These are phyloP conservation scores for Gambusia holbrooki DNA, from an alignment of 2,113 vertebrate genomes.

Conservation along the genomic window DNA sequence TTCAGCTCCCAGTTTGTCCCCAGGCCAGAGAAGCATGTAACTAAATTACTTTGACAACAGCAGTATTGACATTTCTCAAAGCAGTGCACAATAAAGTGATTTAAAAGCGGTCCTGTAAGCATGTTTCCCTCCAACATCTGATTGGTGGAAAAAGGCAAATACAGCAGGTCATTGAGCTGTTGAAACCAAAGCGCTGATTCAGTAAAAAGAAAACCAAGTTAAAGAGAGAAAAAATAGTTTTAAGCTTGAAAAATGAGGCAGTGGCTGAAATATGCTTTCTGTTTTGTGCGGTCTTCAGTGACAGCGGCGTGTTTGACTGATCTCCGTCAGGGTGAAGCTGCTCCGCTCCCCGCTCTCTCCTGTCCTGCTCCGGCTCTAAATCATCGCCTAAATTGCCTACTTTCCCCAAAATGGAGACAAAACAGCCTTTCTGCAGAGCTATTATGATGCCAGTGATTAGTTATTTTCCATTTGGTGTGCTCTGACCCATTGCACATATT, in stretches of 20 bases:
- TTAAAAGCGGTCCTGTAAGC: conserved; percentile 78
- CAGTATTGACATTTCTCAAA: conserved; percentile 76
- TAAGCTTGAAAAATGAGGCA: conserved; percentile 18
- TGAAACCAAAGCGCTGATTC: conserved; percentile 71
- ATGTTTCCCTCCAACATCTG: conserved; percentile 69
- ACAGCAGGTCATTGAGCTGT: conserved; percentile 73
- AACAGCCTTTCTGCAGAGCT: conserved; percentile 48
- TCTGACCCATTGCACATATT: conserved; percentile 52
- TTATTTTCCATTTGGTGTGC: conserved; percentile 68
- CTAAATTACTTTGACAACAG: conserved; percentile 77
- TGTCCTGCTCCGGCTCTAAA: conserved; percentile 32
- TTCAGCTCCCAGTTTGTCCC: conserved; percentile 28
- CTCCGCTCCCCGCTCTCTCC: conserved; percentile 3
- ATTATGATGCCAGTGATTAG: conserved; percentile 65
- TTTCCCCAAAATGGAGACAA: conserved; percentile 68
- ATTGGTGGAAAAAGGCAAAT: conserved; percentile 70
- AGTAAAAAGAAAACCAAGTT: conserved; percentile 45
- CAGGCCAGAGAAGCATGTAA: conserved; percentile 57
- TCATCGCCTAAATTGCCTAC: conserved; percentile 28
- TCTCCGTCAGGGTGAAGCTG: background rate
- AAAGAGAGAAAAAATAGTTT: conserved; percentile 26
- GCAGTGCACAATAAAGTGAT: conserved; percentile 73
- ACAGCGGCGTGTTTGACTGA: conserved; percentile 13
- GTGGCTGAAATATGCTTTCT: background rate
- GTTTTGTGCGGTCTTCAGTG: conserved; percentile 3